Conservation (phyloP, 2,797 vertebrate species). For the Gymnopithys bicolor region DNA sequence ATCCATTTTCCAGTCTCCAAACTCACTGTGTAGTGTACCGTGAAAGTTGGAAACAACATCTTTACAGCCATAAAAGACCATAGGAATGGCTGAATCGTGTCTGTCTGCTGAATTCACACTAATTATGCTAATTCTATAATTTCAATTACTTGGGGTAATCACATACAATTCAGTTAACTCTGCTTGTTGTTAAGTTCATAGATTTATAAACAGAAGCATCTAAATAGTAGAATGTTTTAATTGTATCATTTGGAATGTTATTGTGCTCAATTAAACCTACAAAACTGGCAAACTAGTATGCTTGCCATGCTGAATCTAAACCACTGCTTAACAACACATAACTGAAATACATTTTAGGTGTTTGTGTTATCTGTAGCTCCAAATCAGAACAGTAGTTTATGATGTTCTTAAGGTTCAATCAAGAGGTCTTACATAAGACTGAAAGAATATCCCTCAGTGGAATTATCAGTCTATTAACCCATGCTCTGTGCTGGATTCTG, state of each 20-base stretch:
- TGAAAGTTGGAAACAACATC: neutral
- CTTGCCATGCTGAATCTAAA: neutral
- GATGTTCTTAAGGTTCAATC: neutral
- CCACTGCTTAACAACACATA: neutral
- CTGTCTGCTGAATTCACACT: neutral
- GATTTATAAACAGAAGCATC: neutral
- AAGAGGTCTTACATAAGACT: neutral
- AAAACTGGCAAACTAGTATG: neutral
- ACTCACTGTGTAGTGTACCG: rapidly evolving
- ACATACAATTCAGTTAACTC: slow-evolving; percentile 11
- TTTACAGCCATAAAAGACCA: neutral
- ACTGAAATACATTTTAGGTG: neutral
- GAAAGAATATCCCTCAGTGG: neutral
- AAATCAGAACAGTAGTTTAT: neutral
- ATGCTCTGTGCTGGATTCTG: neutral
- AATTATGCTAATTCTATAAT: neutral
- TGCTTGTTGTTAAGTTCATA: neutral
- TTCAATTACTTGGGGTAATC: slow-evolving; percentile 18
- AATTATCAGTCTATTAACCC: neutral
- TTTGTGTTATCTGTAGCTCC: neutral
- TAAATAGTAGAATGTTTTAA: neutral
- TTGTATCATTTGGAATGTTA: neutral
- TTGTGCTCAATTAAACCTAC: neutral
- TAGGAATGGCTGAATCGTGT: neutral
- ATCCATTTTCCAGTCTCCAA: neutral